These are phyloP conservation scores for Drosophila merina DNA, from an alignment of 2,888 invertebrate genomes.

Conservation along the genomic window DNA sequence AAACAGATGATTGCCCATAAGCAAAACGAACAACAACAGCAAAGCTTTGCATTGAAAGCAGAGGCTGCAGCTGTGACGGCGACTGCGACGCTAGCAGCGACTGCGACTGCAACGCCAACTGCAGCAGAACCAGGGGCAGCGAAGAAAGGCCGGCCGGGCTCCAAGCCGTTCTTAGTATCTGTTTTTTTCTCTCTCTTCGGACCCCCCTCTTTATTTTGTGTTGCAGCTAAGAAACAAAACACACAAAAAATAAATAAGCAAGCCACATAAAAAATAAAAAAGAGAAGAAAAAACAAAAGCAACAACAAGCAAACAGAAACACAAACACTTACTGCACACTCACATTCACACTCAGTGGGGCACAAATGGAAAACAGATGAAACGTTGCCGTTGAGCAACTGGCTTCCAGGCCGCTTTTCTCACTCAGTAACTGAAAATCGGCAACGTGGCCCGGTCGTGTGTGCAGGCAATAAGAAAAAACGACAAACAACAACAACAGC, in stretches of 20 bases:
- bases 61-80: constrained; percentile 23
- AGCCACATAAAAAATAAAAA: constrained; percentile 41
- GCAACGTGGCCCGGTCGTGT: constrained; percentile 52
- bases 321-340: constrained; percentile 37
- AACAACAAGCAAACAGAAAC: constrained; percentile 64
- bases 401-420: constrained; percentile 57
- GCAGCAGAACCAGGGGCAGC: constrained; percentile 14
- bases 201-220: constrained; percentile 22
- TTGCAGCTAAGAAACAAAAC: constrained; percentile 59
- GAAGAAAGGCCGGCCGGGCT: constrained; percentile 66
- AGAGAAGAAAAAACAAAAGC: constrained; percentile 11
- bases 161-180: constrained; percentile 43
- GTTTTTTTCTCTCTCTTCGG: constrained; percentile 1
- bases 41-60: constrained; percentile 44
- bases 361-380: constrained; percentile 62
- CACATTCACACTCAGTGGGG: constrained; percentile 42
- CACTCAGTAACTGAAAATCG: constrained; percentile 64
- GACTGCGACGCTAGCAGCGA: constrained; percentile 1
- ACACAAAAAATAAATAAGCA: constrained; percentile 64
- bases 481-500: constrained; percentile 56
- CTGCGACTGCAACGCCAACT: constrained; percentile 3
- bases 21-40: constrained; percentile 60
- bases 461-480: constrained; percentile 68
- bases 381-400: constrained; percentile 62
- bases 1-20: constrained; percentile 79